Evolutionary conservation across 2,113 vertebrate species (phyloP).

Genomic region (Xiphophorus maculatus): DNA sequence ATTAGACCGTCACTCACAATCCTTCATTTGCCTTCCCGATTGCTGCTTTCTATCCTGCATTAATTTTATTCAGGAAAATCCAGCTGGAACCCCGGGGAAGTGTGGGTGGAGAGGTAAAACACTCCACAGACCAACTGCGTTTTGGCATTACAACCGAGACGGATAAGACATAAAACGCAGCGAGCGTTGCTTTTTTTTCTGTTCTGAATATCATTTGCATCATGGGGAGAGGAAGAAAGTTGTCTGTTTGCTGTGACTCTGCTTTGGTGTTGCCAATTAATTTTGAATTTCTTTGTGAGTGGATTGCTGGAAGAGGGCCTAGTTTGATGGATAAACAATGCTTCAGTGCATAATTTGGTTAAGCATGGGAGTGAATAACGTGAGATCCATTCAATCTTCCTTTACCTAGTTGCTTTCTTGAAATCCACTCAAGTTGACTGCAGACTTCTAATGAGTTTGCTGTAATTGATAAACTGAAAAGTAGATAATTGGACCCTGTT

Average conservation of each 20-base stretch:
- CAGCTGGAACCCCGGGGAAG: slow-evolving; percentile 59
- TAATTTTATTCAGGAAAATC: slow-evolving; percentile 65
- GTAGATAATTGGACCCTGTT: slow-evolving; percentile 37
- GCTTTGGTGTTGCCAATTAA: slow-evolving; percentile 76
- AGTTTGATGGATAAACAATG: slow-evolving; percentile 77
- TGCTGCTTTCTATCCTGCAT: slow-evolving; percentile 56
- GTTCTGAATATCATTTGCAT: slow-evolving; percentile 52
- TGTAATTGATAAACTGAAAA: slow-evolving; percentile 39
- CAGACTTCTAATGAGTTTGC: slow-evolving; percentile 52
- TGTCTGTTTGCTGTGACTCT: slow-evolving; percentile 52
- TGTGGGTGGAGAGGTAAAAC: slow-evolving; percentile 74
- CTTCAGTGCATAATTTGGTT: slow-evolving; percentile 71
- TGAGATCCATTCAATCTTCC: slow-evolving; percentile 51
- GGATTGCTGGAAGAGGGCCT: slow-evolving; percentile 66
- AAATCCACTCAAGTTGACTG: slow-evolving; percentile 56
- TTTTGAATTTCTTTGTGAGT: slow-evolving; percentile 68
- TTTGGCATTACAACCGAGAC: slow-evolving; percentile 61
- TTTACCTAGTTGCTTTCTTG: slow-evolving; percentile 57
- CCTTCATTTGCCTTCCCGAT: slow-evolving; percentile 68
- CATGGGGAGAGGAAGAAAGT: slow-evolving; percentile 53
- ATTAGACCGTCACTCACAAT: slow-evolving; percentile 72
- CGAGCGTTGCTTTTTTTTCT: slow-evolving; percentile 29
- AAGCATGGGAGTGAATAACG: slow-evolving; percentile 53
- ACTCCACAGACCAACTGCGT: slow-evolving; percentile 66
- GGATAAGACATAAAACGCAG: slow-evolving; percentile 61